Conservation (phyloP, 2,113 vertebrate genomes). For the Speoplatyrhinus poulsoni region DNA sequence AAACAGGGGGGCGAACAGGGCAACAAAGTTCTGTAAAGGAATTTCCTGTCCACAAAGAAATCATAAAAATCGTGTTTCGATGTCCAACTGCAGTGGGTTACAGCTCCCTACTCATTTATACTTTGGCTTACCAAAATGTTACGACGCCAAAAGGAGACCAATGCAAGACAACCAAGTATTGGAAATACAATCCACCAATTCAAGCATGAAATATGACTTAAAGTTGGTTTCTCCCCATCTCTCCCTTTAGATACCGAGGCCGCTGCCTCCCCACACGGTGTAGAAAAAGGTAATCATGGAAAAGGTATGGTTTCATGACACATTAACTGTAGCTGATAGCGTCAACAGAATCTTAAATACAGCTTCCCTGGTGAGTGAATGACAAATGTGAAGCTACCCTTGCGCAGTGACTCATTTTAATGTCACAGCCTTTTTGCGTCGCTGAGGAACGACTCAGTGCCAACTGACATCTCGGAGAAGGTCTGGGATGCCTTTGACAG, state of each 20-base stretch:
- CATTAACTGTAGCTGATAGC: too few relatives aligned
- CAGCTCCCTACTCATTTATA: too few relatives aligned
- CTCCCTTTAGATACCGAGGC: background rate
- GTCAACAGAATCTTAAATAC: too few relatives aligned
- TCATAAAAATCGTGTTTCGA: background rate
- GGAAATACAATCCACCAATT: background rate
- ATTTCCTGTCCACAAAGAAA: conserved; percentile 27
- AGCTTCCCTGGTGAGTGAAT: background rate
- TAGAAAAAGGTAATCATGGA: too few relatives aligned
- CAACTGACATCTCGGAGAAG: background rate
- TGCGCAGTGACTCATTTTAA: conserved; percentile 5
- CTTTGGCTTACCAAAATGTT: background rate
- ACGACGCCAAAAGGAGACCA: background rate
- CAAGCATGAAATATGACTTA: too few relatives aligned
- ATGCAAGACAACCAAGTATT: background rate
- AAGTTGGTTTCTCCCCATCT: background rate
- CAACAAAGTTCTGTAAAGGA: background rate
- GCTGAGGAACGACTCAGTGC: background rate
- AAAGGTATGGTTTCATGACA: too few relatives aligned
- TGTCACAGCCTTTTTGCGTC: background rate
- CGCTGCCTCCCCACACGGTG: too few relatives aligned
- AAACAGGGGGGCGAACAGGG: conserved; percentile 2
- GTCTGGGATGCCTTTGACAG: conserved; percentile 5
- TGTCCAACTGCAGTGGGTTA: background rate
- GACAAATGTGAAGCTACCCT: background rate